phyloP scores from a whole-genome alignment of 2,113 vertebrate genomes.

The Apteryx mantelli region DNA sequence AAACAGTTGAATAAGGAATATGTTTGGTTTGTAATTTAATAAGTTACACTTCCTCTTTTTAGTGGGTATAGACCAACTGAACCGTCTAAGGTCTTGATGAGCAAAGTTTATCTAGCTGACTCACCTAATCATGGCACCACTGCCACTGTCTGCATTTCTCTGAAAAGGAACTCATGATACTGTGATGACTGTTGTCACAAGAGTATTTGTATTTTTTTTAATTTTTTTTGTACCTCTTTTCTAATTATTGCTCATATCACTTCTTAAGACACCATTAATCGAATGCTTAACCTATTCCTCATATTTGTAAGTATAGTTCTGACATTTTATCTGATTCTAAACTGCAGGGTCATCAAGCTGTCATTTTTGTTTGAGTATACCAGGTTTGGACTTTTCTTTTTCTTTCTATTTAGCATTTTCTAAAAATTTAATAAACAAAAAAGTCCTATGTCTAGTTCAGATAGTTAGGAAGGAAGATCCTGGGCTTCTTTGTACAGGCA shows the following conservation, averaged over 20 bases:
- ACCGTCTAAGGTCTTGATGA: background rate
- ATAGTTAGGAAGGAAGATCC: background rate
- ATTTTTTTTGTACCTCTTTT: background rate
- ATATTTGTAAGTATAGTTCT: background rate
- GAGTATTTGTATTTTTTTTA: background rate
- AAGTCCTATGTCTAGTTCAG: background rate
- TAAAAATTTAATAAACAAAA: background rate
- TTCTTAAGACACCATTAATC: background rate
- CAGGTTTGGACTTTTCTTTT: background rate
- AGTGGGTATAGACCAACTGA: background rate
- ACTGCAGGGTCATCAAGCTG: background rate
- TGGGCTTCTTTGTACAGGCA: background rate
- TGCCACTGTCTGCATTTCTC: background rate
- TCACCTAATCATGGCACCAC: background rate
- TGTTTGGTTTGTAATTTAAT: background rate
- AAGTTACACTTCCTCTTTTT: background rate
- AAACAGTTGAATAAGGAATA: background rate
- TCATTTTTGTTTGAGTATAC: background rate
- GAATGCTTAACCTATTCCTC: background rate
- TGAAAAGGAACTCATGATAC: background rate
- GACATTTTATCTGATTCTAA: background rate
- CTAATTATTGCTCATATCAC: background rate
- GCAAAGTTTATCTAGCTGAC: background rate
- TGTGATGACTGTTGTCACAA: background rate
- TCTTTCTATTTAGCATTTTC: background rate